Base-by-base conservation (phyloP, 2,797 vertebrate genomes). In the Heteromormyrus szaboi region DNA sequence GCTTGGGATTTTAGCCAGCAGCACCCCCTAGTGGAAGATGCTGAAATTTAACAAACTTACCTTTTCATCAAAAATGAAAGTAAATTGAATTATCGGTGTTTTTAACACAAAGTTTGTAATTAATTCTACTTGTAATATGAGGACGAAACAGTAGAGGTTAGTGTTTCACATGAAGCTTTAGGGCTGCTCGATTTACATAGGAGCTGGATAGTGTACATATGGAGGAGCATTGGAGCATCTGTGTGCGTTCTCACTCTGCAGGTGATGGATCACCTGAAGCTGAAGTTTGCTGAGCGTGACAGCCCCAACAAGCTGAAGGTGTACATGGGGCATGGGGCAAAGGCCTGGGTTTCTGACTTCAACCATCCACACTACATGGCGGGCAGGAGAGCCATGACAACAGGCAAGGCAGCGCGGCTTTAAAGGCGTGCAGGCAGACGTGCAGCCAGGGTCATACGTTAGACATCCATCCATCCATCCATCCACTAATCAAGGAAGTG, bases 291-390 rank as follows among this genome's bases (percentile, higher is more conserved):
- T 0, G 97, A 98, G 8, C 91, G 96, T 89, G 93, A 90, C 48
- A 98, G 95, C 87, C 99, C 98, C 19, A 99, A 99, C 95, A 98
- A 97, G 90, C 94, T 99, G 92, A 97, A 94, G 3, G 96, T 96
- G 0, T 92, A 93, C 87, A 95, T 97, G 94, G 96, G 96, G 87
- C 97, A 98, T 0, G 98, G 99, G 44, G 97, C 97, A 84, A 99
- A 97, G 87, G 97, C 99, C 89, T 99, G 99, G 98, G 97, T 99
- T n/a, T 97, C 98, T 7, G 98, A 99, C 95, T 99, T 98, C 93
- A 97, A 99, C 93, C 98, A 99, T 90, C 98, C 98, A 0, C 98
- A 99, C 92, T 99, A 98, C 91, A 91, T 98, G 95, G 99, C 99
- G 86, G 99, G 98, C 4, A 96, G 98, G 88, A 98, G 93, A 90